Conservation (phyloP, 2,888 invertebrate genomes). For the Tachina fera region DNA sequence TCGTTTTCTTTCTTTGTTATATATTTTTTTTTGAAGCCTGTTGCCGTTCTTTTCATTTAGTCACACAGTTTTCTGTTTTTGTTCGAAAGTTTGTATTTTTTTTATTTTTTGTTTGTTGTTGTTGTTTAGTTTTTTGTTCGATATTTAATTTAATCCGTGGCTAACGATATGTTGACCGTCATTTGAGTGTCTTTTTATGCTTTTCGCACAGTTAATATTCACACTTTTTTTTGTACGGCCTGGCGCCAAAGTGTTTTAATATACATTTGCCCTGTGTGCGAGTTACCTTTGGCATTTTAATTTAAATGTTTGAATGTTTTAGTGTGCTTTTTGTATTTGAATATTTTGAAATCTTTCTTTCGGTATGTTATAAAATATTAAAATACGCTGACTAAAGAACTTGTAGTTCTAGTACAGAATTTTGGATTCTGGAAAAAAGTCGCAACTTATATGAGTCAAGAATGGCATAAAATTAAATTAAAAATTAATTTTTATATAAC, state of each 20-base stretch:
- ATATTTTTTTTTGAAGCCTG: not conserved
- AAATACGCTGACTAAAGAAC: too few species aligned
- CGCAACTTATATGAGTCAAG: too few species aligned
- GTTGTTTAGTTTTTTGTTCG: conserved; percentile 16
- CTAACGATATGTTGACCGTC: conserved; percentile 56
- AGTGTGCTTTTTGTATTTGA: not conserved
- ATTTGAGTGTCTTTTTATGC: conserved; percentile 6
- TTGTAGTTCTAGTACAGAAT: too few species aligned
- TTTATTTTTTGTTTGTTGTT: not conserved
- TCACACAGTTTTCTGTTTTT: not conserved
- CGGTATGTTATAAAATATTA: too few species aligned
- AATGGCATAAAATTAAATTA: too few species aligned
- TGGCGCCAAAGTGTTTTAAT: conserved; percentile 64
- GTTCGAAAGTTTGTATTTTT: not conserved
- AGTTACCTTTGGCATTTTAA: conserved; percentile 9
- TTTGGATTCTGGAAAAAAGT: too few species aligned
- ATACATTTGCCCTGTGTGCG: conserved; percentile 41
- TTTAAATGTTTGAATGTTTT: not conserved
- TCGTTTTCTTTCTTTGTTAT: conserved; percentile 5
- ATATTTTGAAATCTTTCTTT: too few species aligned
- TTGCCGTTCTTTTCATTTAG: conserved; percentile 2
- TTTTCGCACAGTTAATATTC: conserved; percentile 42
- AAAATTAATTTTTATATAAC: too few species aligned
- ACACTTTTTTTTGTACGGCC: conserved; percentile 29
- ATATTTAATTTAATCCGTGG: conserved; percentile 50